Percentiles rank a stretch among this genome's conserved stretches.
These are phyloP conservation scores for Papilio xuthus DNA, from an alignment of 1,140 invertebrate species.

Conservation along the genomic window DNA sequence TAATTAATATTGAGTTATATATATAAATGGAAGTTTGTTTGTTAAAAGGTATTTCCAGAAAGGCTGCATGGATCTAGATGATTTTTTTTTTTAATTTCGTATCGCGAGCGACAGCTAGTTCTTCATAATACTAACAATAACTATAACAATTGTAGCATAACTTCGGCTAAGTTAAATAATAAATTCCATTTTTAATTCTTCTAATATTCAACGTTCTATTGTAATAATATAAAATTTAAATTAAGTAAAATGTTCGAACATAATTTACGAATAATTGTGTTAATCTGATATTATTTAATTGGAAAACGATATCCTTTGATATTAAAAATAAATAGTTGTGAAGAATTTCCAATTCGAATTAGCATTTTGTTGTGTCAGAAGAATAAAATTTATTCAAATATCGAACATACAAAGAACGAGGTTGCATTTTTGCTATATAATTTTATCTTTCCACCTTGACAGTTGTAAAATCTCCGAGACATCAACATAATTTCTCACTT, in stretches of 20 bases:
- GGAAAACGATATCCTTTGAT: background rate
- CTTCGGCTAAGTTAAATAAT: background rate
- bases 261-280: slow-evolving; percentile 1
- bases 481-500: slow-evolving; percentile 3
- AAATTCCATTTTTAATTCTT: background rate
- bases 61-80: too few relatives aligned
- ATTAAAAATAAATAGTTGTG: slow-evolving; percentile 2
- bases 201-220: background rate
- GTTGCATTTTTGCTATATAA: slow-evolving; percentile 7
- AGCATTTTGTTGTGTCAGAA: slow-evolving; percentile 12
- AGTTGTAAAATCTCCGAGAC: background rate
- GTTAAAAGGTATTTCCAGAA: too few relatives aligned
- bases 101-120: too few relatives aligned
- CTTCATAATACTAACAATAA: background rate
- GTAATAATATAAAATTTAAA: slow-evolving; percentile 3
- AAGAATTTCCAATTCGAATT: background rate
- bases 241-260: background rate
- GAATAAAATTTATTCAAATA: slow-evolving; percentile 21
- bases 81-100: too few relatives aligned
- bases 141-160: background rate
- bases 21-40: too few relatives aligned
- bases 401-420: slow-evolving; percentile 8
- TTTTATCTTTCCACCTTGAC: slow-evolving; percentile 19
- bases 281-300: slow-evolving; percentile 7
- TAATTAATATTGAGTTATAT: too few relatives aligned